Percentiles rank a stretch among this genome's conserved stretches.
Evolutionary conservation across 2,797 vertebrate species (phyloP).

Genomic region (Epinephelus coioides): DNA sequence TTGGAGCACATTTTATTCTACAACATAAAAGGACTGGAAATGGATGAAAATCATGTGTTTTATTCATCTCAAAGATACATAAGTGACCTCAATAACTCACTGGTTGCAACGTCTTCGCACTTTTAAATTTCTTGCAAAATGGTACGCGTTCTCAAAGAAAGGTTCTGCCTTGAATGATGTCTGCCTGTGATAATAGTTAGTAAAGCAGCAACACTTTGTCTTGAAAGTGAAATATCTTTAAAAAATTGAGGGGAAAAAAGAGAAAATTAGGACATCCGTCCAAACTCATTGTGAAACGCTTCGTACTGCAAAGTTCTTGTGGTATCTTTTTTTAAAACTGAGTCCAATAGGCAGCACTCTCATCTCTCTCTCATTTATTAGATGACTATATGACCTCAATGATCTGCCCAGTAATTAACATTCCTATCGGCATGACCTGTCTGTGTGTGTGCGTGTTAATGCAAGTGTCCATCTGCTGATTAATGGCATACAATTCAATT

Average conservation of each 20-base stretch:
- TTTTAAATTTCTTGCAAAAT: not conserved
- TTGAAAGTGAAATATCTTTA: not conserved
- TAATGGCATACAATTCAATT: slow-evolving; percentile 82
- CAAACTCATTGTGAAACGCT: slow-evolving; percentile 11
- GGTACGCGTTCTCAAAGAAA: not conserved
- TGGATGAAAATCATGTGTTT: not conserved
- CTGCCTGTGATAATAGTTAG: not conserved
- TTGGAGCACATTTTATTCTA: not conserved
- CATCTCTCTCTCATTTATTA: slow-evolving; percentile 54
- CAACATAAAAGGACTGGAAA: not conserved
- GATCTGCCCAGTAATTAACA: slow-evolving; percentile 72
- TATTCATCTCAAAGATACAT: not conserved
- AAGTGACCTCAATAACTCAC: not conserved
- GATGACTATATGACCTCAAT: slow-evolving; percentile 66
- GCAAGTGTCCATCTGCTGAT: slow-evolving; percentile 79
- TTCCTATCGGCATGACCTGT: slow-evolving; percentile 69
- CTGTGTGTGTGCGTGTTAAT: slow-evolving; percentile 65
- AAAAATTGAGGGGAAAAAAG: not conserved
- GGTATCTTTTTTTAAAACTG: slow-evolving; percentile 31
- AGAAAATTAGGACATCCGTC: not conserved
- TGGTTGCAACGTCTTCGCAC: not conserved
- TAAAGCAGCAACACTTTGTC: not conserved
- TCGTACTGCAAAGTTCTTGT: slow-evolving; percentile 14
- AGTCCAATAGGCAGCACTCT: slow-evolving; percentile 26
- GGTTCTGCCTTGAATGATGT: not conserved